These are phyloP conservation scores for Eleginops maclovinus DNA, from an alignment of 2,113 vertebrate species.

Conservation along the genomic window DNA sequence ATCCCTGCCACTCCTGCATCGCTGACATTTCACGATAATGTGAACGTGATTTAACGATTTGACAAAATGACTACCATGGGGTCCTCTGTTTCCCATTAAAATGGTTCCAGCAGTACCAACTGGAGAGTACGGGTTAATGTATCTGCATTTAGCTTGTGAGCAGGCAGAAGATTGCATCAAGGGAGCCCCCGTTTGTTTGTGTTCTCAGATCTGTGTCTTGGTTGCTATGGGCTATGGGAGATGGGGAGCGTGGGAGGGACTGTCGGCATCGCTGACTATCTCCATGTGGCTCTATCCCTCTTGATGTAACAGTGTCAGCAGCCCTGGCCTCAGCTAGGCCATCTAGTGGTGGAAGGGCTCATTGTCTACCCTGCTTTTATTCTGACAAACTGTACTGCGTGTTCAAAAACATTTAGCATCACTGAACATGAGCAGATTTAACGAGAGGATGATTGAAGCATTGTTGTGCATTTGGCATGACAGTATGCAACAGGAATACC, in stretches of 20 bases:
- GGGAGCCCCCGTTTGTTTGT: constrained; percentile 75
- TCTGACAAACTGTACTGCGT: background rate
- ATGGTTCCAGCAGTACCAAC: constrained; percentile 28
- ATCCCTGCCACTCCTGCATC: background rate
- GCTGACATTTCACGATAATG: background rate
- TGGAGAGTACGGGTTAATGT: constrained; percentile 26
- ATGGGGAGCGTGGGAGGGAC: constrained; percentile 79
- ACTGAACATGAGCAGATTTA: constrained; percentile 11
- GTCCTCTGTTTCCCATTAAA: constrained; percentile 11
- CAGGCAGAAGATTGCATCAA: constrained; percentile 60
- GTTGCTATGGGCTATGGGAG: constrained; percentile 77
- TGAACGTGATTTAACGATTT: background rate
- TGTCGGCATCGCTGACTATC: constrained; percentile 81
- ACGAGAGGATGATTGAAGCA: background rate
- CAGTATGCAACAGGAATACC: background rate
- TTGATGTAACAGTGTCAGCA: constrained; percentile 81
- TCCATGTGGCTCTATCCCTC: constrained; percentile 81
- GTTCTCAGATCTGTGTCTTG: constrained; percentile 73
- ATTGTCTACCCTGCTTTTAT: background rate
- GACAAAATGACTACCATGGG: constrained; percentile 7
- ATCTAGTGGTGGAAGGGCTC: constrained; percentile 69
- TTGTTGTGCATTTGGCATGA: background rate
- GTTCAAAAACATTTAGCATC: background rate
- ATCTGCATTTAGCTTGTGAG: constrained; percentile 43
- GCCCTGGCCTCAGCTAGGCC: constrained; percentile 68